Evolutionary conservation across 2,113 vertebrate genomes (phyloP), one percentile per base, ranked within the genome.

Genomic region (Vulpes ferrilata): DNA sequence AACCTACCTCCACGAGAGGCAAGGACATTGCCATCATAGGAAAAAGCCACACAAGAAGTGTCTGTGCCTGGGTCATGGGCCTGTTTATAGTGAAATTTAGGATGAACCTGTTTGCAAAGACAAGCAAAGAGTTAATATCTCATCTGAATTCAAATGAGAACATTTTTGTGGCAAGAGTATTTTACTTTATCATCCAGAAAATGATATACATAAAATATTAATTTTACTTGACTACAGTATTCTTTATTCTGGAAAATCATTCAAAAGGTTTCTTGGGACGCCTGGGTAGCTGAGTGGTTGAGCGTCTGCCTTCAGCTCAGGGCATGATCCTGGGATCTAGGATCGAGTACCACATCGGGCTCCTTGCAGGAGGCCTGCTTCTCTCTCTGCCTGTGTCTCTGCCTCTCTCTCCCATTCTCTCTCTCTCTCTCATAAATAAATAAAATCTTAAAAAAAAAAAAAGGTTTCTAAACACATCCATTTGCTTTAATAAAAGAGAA

Each of bases 31-130:
- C 99, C 99, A 64, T 99, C 99, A 35, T 99, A 99, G 48, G 99
- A 99, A 95, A 99, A 99, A 8, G 99, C 74, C 88, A 99, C 98
- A 73, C 99, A 99, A 16, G 99, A 99, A 23, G 99, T 99, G 95
- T 99, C 99, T 0, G 99, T 99, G 97, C 99, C 99, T 7, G 99
- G 98, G 80, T 98, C 96, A 93, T 99, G 99, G 80, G 99, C 99
- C 97, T 99, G 99, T 55, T 99, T 99, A 97, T 99, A 99, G 98
- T 99, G 99, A 95, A 99, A 99, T 98, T 99, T 99, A 6, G 99
- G 99, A 95, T 99, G 99, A 84, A 99, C 99, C 99, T 99, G 97
- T 97, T 97, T 78, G 51, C 6, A 60, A 96, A 97, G 78, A 88
- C 1, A 98, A 97, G 88, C 17, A 92, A 95, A 96, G 92, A 38